Conservation (phyloP, 2,797 vertebrate genomes). For the Coluber constrictor region DNA sequence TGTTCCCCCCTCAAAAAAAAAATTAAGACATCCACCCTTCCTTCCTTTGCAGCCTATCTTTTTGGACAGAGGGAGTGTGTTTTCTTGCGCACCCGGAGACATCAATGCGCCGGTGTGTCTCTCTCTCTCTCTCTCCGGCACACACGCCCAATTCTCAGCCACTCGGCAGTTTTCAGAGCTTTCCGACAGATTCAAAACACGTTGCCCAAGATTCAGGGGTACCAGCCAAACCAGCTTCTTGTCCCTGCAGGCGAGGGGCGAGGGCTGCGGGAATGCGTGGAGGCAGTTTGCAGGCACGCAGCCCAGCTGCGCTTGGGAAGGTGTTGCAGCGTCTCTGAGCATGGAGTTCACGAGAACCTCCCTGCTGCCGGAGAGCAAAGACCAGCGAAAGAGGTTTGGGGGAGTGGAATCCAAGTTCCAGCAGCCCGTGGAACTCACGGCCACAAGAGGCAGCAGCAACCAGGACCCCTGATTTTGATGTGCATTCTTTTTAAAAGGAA, state of each 20-base stretch:
- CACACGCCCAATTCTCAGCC: conserved; percentile 21
- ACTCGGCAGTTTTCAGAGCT: conserved; percentile 9
- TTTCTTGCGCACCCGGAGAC: neutral
- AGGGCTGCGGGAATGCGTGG: neutral
- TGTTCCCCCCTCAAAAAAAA: no score
- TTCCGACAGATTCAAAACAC: conserved; percentile 31
- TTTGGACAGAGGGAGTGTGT: neutral
- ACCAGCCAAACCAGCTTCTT: neutral
- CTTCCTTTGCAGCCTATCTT: neutral
- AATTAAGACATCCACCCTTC: neutral
- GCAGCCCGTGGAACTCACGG: neutral
- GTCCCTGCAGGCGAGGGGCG: conserved; percentile 5
- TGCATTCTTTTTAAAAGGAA: neutral
- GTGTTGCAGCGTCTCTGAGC: neutral
- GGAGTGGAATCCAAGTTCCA: neutral
- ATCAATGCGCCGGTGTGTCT: neutral
- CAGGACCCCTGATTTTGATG: no score
- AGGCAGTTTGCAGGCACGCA: neutral
- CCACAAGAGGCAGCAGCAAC: neutral
- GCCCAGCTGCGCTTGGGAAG: neutral
- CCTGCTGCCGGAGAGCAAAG: neutral
- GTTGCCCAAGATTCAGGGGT: conserved; percentile 24
- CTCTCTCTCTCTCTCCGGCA: neutral
- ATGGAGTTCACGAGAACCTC: no score
- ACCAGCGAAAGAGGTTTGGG: neutral